These are phyloP conservation scores for Coenobita brevimanus DNA, from an alignment of 1,140 invertebrate genomes.

Conservation along the genomic window DNA sequence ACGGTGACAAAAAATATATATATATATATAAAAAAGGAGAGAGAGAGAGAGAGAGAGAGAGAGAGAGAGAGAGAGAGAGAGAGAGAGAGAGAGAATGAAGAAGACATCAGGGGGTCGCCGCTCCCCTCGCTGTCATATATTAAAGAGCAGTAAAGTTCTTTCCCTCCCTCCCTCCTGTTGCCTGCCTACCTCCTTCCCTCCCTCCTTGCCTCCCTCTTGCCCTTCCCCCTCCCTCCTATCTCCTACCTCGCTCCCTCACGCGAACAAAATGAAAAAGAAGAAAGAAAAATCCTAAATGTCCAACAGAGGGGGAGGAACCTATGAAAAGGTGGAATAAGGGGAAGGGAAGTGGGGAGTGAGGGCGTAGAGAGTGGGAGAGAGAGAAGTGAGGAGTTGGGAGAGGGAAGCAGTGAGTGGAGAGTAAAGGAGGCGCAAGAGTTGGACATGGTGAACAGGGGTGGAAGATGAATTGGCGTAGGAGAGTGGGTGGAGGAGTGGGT, in stretches of 20 bases:
- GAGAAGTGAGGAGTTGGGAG: not conserved
- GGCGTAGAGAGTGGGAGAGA: not conserved
- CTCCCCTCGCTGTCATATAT: not conserved
- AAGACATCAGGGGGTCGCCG: not conserved
- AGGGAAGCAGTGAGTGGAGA: not conserved
- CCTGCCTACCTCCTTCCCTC: not conserved
- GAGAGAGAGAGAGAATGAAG: too few species aligned
- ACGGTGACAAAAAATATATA: too few species aligned
- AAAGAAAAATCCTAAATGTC: too few species aligned
- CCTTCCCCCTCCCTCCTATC: not conserved
- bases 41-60: too few species aligned
- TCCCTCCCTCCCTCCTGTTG: not conserved
- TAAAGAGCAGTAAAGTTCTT: slow-evolving; percentile 21
- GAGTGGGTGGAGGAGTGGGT: too few species aligned
- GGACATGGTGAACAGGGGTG: not conserved
- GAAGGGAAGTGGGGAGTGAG: too few species aligned
- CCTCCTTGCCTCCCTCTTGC: too few species aligned
- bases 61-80: too few species aligned
- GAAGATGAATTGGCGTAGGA: not conserved
- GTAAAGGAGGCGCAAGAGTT: not conserved
- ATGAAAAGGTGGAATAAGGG: too few species aligned
- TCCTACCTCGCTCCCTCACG: not conserved
- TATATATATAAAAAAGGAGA: too few species aligned
- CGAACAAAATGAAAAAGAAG: too few species aligned
- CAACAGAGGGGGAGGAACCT: too few species aligned